Conservation (phyloP, 2,797 vertebrate genomes). For the Hapalemur alaotrensis region DNA sequence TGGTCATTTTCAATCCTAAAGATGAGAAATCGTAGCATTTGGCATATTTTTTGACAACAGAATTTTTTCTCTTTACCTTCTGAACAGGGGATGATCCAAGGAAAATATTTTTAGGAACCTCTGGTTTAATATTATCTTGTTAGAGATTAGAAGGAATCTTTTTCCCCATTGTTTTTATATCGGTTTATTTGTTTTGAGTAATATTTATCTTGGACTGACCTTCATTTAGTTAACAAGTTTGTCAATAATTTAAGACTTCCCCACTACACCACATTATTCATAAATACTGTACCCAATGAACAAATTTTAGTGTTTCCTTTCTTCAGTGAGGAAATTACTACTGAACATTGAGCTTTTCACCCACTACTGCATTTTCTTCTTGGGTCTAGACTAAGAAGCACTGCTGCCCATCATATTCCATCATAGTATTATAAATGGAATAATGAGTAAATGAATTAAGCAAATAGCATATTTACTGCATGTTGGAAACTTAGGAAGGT, state of each 20-base stretch:
- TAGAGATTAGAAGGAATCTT: not conserved
- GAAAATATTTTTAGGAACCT: not conserved
- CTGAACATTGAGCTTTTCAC: not conserved
- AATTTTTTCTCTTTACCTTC: not conserved
- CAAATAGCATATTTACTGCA: not conserved
- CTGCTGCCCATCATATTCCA: not conserved
- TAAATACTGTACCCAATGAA: not conserved
- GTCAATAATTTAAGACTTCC: constrained; percentile 3
- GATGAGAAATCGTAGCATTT: not conserved
- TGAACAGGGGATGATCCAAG: not conserved
- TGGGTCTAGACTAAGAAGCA: not conserved
- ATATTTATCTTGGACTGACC: not conserved
- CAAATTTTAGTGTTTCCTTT: not conserved
- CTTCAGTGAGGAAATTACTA: not conserved
- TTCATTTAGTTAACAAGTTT: constrained; percentile 27
- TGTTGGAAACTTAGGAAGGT: not conserved
- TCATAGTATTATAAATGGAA: not conserved
- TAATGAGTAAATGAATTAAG: not conserved
- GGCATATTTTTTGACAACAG: not conserved
- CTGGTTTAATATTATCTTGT: not conserved
- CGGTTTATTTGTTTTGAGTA: not conserved
- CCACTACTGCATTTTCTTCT: not conserved
- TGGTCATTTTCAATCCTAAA: not conserved
- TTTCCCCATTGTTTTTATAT: not conserved
- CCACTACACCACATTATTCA: not conserved